These are phyloP conservation scores for Caenorhabditis angaria DNA, from an alignment of 2,888 invertebrate species.

Conservation along the genomic window DNA sequence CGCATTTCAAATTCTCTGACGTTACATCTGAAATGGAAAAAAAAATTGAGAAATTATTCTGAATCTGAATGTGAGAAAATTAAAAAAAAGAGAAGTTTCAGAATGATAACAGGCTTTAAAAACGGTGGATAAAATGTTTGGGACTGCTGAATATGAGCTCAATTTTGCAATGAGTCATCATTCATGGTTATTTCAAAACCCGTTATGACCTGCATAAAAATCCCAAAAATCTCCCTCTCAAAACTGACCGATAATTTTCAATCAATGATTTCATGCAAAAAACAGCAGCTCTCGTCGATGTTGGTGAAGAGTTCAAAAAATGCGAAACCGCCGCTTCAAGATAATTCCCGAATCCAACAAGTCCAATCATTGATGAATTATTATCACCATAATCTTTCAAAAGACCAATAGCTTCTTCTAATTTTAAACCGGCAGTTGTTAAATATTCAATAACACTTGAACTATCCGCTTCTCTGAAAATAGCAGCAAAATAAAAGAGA, in stretches of 20 bases:
- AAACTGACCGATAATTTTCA: slow-evolving; percentile 50
- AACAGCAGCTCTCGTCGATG: slow-evolving; percentile 53
- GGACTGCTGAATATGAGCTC: too few relatives aligned
- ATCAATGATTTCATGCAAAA: slow-evolving; percentile 55
- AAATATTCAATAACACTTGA: slow-evolving; percentile 58
- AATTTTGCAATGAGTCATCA: too few relatives aligned
- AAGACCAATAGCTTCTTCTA: slow-evolving; percentile 52
- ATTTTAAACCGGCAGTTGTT: slow-evolving; percentile 53
- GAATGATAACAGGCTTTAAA: too few relatives aligned
- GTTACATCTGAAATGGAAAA: slow-evolving; percentile 34
- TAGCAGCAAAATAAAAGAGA: neutral
- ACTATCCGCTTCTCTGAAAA: slow-evolving; percentile 55
- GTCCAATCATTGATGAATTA: slow-evolving; percentile 48
- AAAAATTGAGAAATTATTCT: slow-evolving; percentile 7
- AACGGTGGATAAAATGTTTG: too few relatives aligned
- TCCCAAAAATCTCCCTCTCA: too few relatives aligned
- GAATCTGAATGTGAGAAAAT: neutral
- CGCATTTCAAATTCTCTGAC: slow-evolving; percentile 49
- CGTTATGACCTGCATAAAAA: too few relatives aligned
- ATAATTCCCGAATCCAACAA: slow-evolving; percentile 52
- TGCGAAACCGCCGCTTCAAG: slow-evolving; percentile 52
- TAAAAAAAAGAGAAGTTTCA: too few relatives aligned
- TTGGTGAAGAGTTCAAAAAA: slow-evolving; percentile 43
- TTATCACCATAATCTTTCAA: slow-evolving; percentile 45
- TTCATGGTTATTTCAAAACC: too few relatives aligned